phyloP scores from a whole-genome alignment of 2,113 vertebrate species.

The Caranx ignobilis region DNA sequence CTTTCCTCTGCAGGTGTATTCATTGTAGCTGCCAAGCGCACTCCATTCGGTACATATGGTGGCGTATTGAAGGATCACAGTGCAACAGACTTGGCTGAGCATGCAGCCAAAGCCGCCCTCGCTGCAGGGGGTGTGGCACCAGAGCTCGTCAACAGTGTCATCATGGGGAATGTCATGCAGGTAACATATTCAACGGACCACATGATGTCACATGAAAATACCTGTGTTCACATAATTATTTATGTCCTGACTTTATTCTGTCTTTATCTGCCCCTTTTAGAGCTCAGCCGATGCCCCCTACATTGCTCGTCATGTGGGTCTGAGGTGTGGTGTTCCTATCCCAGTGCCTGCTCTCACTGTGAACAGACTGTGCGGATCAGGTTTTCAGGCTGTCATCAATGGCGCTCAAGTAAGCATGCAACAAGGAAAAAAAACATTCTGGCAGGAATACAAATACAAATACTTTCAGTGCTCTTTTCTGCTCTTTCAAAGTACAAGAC shows the following conservation, averaged over 20 bases:
- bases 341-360: constrained; percentile 90
- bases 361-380: constrained; percentile 96
- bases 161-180: constrained; percentile 94
- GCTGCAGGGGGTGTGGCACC: constrained; percentile 89
- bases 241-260: neutral
- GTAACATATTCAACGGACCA: constrained; percentile 69
- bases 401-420: constrained; percentile 89
- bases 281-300: constrained; percentile 89
- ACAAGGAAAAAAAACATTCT: neutral
- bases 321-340: constrained; percentile 89
- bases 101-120: constrained; percentile 90
- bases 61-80: constrained; percentile 92
- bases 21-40: constrained; percentile 94
- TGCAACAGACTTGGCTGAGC: constrained; percentile 90
- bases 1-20: constrained; percentile 88
- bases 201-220: neutral
- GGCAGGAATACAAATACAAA: constrained; percentile 2
- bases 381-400: constrained; percentile 94
- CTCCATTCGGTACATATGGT: constrained; percentile 93
- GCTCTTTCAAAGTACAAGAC: too few species aligned
- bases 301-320: constrained; percentile 92
- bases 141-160: constrained; percentile 91
- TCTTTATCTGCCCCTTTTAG: constrained; percentile 70
- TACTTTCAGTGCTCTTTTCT: neutral
- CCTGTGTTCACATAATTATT: neutral